Evolutionary conservation across 2,888 invertebrate species (phyloP), one percentile per base, ranked within the genome.

Genomic region (Muschampia plurimacula): DNA sequence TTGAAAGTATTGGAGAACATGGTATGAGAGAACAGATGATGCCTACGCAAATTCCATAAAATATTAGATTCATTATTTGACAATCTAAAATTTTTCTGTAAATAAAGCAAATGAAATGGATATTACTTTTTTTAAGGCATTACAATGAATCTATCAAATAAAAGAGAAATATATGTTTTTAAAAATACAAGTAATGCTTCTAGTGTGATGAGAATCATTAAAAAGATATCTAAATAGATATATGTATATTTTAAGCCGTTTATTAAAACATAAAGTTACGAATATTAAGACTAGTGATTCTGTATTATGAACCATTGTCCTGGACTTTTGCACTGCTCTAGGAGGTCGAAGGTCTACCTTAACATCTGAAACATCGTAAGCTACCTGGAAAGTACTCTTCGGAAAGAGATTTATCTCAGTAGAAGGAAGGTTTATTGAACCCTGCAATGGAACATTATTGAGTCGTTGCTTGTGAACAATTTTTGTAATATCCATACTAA

Each of bases 1-100:
- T 86, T 87, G 89, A 91, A 91, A 89, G 80, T 88, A 87, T 87
- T 89, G 89, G 89, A 89, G 89, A 91, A 87, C 88, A 88, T 84
- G 84, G 84, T 75, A 52, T 15, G 2, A 52, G 52, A 52, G 15
- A 15, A 78, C 83, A 80, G 77, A 81, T 69, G 75, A 84, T 89
- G 80, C 92, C 91, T 78, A 92, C 91, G 86, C 83, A 81, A 85
- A 89, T 89, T 86, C 89, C 85, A 60, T 39, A 22, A 39, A 71
- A 36, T 32, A 66, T 39, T 15, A 46, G 28, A 15, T 46, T 10
- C 55, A n/a, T 64, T 65, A 36, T 57, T 57, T 64, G 69, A 55
- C 28, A 57, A 39, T 59, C 10, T 55, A 13, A 57, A 22, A 22
- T 22, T 22, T 4, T 2, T 39, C 39, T 36, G 9, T 52, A 15